Conservation (phyloP, 64 coral and sea anemone species). For the Astreopora myriophthalma region DNA sequence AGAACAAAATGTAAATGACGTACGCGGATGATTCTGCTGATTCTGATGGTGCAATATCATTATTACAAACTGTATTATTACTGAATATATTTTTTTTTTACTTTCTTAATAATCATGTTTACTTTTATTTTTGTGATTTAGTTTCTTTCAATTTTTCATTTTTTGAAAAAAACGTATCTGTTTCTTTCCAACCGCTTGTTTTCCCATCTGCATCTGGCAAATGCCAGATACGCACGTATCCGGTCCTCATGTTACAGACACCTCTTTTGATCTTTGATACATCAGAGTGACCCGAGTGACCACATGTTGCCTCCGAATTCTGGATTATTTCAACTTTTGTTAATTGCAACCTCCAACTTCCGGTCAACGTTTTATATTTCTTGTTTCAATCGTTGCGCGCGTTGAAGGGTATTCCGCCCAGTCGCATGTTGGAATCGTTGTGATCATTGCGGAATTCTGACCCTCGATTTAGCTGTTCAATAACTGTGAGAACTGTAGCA, state of each 20-base stretch:
- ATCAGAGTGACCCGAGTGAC: not conserved
- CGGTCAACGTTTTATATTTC: not conserved
- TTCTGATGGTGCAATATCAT: not conserved
- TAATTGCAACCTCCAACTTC: not conserved
- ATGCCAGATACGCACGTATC: not conserved
- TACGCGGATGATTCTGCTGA: not conserved
- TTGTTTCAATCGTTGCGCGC: not conserved
- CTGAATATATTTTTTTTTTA: not conserved
- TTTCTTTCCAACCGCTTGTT: not conserved
- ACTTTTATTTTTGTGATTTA: not conserved
- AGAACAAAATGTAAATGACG: not conserved
- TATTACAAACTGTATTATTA: not conserved
- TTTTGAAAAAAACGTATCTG: no score
- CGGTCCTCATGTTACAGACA: not conserved
- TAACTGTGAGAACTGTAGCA: not conserved
- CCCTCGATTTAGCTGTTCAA: not conserved
- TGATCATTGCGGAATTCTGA: not conserved
- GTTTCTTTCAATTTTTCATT: not conserved
- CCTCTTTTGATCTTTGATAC: not conserved
- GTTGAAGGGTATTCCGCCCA: not conserved
- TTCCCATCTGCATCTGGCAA: not conserved
- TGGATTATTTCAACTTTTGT: not conserved
- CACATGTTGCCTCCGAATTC: not conserved
- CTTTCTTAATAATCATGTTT: not conserved
- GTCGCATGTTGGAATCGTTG: not conserved